Percentiles rank a stretch among this genome's conserved stretches.
Conservation (phyloP, 2,797 vertebrate genomes). For the Gymnodraco acuticeps region DNA sequence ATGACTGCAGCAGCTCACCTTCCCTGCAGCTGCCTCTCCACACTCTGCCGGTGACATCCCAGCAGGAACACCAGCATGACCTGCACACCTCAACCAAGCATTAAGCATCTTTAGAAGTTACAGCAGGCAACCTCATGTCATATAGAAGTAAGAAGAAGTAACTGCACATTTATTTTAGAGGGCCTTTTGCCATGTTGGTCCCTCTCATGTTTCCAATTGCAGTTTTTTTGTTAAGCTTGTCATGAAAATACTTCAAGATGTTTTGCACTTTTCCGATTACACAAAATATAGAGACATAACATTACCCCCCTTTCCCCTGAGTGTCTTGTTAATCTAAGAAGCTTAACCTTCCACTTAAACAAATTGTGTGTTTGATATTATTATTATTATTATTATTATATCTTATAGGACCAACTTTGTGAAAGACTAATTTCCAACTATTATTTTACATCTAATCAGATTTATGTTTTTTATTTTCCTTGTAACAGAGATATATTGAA, state of each 20-base stretch:
- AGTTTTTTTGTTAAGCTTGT: not conserved
- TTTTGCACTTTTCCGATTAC: not conserved
- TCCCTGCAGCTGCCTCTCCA: conserved; percentile 48
- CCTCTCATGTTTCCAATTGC: not conserved
- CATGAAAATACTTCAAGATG: not conserved
- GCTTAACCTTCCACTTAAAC: not conserved
- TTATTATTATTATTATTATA: not conserved
- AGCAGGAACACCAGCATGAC: conserved; percentile 37
- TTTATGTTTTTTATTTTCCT: not conserved
- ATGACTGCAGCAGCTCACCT: conserved; percentile 40
- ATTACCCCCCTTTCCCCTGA: not conserved
- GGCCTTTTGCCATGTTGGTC: no score
- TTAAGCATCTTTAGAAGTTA: conserved; percentile 2
- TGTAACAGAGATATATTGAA: not conserved
- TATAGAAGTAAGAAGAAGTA: not conserved
- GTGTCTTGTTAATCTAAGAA: not conserved
- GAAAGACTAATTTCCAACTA: not conserved
- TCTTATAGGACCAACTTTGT: not conserved
- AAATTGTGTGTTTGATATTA: not conserved
- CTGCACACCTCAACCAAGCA: conserved; percentile 12
- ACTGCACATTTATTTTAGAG: not conserved
- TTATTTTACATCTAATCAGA: not conserved
- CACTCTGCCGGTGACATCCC: conserved; percentile 48
- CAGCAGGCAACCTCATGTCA: not conserved
- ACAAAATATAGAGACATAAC: not conserved